Evolutionary conservation across 2,113 vertebrate species (phyloP).

Genomic region (Eonycteris spelaea): DNA sequence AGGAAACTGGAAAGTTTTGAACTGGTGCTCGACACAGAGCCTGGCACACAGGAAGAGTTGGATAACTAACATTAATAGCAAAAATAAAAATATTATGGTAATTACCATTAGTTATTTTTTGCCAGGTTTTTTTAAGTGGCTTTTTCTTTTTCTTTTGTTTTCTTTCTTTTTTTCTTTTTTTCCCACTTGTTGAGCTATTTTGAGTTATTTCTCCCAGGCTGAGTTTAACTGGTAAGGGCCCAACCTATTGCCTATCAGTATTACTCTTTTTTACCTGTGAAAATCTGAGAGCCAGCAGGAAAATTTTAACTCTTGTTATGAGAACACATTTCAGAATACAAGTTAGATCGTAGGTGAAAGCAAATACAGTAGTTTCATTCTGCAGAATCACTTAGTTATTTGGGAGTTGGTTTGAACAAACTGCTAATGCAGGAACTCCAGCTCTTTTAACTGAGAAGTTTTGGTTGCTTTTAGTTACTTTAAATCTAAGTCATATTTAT

Average conservation of each 20-base stretch:
- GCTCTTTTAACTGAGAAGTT: background rate
- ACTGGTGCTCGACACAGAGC: background rate
- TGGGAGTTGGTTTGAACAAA: slow-evolving; percentile 15
- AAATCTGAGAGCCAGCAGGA: background rate
- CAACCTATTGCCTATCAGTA: background rate
- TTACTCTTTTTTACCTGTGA: background rate
- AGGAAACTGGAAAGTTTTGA: slow-evolving; percentile 12
- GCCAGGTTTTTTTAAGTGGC: background rate
- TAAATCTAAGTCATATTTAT: background rate
- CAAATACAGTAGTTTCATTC: background rate
- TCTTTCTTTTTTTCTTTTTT: too few species aligned
- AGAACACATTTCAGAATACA: slow-evolving; percentile 2
- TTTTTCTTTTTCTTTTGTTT: background rate
- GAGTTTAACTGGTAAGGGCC: background rate
- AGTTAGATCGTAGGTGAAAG: background rate
- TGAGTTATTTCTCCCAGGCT: background rate
- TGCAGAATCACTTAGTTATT: background rate
- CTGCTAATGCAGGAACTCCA: background rate
- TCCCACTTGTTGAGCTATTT: background rate
- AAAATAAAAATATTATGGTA: background rate
- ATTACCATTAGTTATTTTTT: background rate
- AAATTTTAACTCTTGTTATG: background rate
- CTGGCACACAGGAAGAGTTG: background rate
- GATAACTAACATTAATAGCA: background rate
- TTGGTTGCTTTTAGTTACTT: background rate